Evolutionary conservation across 2,113 vertebrate species (phyloP).

Genomic region (Micronisus gabar): DNA sequence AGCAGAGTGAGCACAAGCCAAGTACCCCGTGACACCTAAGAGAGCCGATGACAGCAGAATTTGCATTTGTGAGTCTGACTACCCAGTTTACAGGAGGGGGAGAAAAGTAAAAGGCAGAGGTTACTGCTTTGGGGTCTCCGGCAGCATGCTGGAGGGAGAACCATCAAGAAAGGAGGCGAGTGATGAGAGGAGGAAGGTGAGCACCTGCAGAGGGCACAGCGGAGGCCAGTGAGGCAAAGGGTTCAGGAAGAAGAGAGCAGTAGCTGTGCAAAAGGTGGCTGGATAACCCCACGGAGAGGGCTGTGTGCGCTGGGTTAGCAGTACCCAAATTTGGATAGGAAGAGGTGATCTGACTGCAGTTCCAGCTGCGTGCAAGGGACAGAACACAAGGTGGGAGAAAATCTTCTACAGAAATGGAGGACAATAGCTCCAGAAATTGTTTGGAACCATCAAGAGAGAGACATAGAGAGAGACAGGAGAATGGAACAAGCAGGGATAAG

Average conservation of each 20-base stretch:
- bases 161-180: not conserved
- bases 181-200: not conserved
- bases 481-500: not conserved
- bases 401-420: not conserved
- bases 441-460: not conserved
- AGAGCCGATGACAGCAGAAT: rapidly evolving
- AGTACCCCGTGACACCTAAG: not conserved
- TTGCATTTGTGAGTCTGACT: not conserved
- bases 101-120: not conserved
- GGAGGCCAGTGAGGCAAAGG: not conserved
- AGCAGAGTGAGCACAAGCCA: not conserved
- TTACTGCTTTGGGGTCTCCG: not conserved
- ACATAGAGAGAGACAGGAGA: not conserved
- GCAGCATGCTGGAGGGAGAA: not conserved
- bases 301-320: not conserved
- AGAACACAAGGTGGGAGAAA: not conserved
- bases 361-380: not conserved
- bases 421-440: not conserved
- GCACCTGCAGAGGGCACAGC: not conserved
- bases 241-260: not conserved
- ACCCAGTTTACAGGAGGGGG: not conserved
- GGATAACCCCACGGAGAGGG: not conserved
- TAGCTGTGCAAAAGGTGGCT: not conserved
- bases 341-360: not conserved
- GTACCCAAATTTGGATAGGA: not conserved